Percentiles rank a stretch among this genome's conserved stretches.
Evolutionary conservation across 2,888 invertebrate genomes (phyloP).

Genomic region (Arctia plantaginis): DNA sequence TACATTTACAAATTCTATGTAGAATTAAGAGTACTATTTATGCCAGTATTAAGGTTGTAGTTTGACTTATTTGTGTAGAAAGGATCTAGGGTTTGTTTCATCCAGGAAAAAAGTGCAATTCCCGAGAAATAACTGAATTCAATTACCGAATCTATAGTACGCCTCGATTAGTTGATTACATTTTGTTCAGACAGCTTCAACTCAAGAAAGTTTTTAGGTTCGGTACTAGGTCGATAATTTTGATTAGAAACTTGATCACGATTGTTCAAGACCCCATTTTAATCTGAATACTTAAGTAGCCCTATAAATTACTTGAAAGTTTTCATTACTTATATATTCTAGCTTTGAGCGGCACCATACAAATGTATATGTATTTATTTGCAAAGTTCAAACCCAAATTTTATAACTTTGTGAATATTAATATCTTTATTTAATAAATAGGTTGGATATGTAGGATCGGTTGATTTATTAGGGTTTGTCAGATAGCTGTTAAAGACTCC

Average conservation of each 20-base stretch:
- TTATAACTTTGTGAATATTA: slow-evolving; percentile 10
- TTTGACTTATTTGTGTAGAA: too few species aligned
- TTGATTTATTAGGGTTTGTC: slow-evolving; percentile 17
- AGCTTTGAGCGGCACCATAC: not conserved
- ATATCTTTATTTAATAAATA: slow-evolving; percentile 21
- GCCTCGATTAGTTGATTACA: too few species aligned
- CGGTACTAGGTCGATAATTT: not conserved
- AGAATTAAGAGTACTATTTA: too few species aligned
- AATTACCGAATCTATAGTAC: too few species aligned
- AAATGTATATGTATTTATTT: not conserved
- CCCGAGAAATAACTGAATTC: too few species aligned
- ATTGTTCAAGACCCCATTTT: not conserved
- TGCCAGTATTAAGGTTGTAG: too few species aligned
- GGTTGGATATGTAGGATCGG: slow-evolving; percentile 9
- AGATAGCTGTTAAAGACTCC: slow-evolving; percentile 5
- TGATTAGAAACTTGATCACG: not conserved
- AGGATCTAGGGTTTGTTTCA: too few species aligned
- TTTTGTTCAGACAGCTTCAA: not conserved
- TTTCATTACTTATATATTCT: not conserved
- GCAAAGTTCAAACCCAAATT: slow-evolving; percentile 10
- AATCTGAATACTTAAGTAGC: not conserved
- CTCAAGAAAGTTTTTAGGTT: not conserved
- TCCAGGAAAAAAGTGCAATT: too few species aligned
- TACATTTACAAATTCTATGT: too few species aligned
- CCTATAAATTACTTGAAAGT: not conserved